Percentiles rank a stretch among this genome's conserved stretches.
These are phyloP conservation scores for Promerops cafer DNA, from an alignment of 2,113 vertebrate species.

Conservation along the genomic window DNA sequence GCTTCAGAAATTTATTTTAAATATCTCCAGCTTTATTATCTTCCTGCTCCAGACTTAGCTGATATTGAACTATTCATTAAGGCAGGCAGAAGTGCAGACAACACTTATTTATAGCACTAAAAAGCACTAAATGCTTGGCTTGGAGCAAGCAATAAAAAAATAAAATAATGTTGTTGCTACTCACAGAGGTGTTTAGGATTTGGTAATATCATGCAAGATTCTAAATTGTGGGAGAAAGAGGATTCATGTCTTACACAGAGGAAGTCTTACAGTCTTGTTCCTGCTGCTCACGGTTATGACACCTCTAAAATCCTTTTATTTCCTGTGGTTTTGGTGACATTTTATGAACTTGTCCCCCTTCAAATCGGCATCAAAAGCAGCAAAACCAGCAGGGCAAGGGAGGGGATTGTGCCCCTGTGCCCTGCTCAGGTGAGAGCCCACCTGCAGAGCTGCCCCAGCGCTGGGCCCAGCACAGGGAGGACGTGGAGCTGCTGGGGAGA, in stretches of 20 bases:
- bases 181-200: neutral
- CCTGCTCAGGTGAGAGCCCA: neutral
- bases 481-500: neutral
- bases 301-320: neutral
- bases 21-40: neutral
- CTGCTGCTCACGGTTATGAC: neutral
- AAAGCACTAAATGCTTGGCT: neutral
- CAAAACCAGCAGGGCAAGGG: neutral
- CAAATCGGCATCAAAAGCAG: neutral
- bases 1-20: neutral
- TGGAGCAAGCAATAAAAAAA: neutral
- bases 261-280: neutral
- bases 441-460: neutral
- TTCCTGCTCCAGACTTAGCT: neutral
- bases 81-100: neutral
- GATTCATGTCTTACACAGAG: neutral
- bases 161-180: neutral
- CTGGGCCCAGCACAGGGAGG: neutral
- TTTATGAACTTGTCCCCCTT: neutral
- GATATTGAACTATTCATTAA: neutral
- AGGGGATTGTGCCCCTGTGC: rapidly evolving
- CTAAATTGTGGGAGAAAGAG: neutral
- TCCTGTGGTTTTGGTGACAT: neutral
- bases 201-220: neutral
- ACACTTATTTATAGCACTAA: neutral